phyloP scores from a whole-genome alignment of 1,140 invertebrate genomes.

The Berghia stephanieae region DNA sequence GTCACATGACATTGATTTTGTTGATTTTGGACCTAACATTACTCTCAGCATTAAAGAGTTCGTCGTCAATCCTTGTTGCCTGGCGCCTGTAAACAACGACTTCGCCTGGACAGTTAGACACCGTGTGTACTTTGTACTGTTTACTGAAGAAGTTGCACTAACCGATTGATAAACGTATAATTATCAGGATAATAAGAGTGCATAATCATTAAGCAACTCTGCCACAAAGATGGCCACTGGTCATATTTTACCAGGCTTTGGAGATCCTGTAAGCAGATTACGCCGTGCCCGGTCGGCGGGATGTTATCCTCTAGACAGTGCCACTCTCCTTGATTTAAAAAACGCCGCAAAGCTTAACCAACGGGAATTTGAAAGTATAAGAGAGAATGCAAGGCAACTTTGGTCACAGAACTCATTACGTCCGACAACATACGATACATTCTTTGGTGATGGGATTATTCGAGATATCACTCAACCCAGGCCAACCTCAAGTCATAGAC shows the following conservation, averaged over 20 bases:
- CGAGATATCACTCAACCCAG: conserved; percentile 43
- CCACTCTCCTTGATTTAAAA: conserved; percentile 43
- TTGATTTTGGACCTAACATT: no score
- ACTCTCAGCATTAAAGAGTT: no score
- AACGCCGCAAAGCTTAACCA: conserved; percentile 31
- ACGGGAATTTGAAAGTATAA: conserved; percentile 44
- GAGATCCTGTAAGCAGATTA: conserved; percentile 52
- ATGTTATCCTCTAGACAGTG: conserved; percentile 45
- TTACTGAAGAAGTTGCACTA: no score
- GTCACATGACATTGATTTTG: no score
- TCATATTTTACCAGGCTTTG: conserved; percentile 59
- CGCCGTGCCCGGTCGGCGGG: conserved; percentile 47
- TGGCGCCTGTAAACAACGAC: conserved; percentile 29
- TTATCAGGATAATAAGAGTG: no score
- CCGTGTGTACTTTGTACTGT: no score
- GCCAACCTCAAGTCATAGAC: conserved; percentile 48
- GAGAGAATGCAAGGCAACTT: conserved; percentile 45
- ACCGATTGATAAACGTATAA: no score
- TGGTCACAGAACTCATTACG: conserved; percentile 43
- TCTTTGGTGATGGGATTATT: conserved; percentile 34
- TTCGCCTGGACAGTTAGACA: no score
- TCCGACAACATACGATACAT: conserved; percentile 51
- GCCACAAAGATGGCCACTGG: conserved; percentile 50
- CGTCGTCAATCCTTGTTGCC: conserved; percentile 12
- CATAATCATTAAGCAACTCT: no score